Conservation (phyloP, 1,140 invertebrate species). For the Micrasema minimum region DNA sequence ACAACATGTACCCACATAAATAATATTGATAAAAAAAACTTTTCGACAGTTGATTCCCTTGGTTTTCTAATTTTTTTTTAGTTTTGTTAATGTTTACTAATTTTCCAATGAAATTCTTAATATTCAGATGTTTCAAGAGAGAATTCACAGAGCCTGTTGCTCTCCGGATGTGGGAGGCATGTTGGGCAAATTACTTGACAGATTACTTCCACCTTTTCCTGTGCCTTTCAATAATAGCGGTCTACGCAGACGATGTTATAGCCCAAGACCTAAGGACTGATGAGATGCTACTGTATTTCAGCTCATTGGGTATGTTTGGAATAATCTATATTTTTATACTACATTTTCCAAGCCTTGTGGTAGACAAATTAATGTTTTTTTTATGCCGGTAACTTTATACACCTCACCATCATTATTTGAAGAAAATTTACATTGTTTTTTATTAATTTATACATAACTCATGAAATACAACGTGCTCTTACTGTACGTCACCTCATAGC, state of each 20-base stretch:
- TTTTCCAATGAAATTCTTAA: too few species aligned
- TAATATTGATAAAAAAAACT: neutral
- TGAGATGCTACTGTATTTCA: conserved; percentile 94
- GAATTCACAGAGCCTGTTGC: conserved; percentile 90
- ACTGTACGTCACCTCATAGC: too few species aligned
- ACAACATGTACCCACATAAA: neutral
- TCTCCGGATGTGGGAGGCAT: conserved; percentile 92
- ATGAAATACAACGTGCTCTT: too few species aligned
- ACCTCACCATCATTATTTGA: too few species aligned
- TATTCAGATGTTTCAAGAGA: conserved; percentile 81
- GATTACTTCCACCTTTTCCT: conserved; percentile 94
- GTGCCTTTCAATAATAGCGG: conserved; percentile 88
- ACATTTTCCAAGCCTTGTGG: neutral
- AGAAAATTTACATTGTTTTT: too few species aligned
- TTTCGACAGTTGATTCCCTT: neutral
- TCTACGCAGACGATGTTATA: conserved; percentile 93
- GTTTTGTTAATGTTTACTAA: too few species aligned
- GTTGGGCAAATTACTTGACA: conserved; percentile 93
- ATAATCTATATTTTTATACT: conserved; percentile 7
- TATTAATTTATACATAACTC: too few species aligned
- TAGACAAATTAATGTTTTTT: too few species aligned
- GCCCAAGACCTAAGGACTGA: conserved; percentile 89
- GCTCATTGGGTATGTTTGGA: conserved; percentile 74
- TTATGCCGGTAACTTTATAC: too few species aligned
- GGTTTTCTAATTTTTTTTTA: too few species aligned